phyloP scores from a whole-genome alignment of 2,113 vertebrate species.

The Salvator merianae region DNA sequence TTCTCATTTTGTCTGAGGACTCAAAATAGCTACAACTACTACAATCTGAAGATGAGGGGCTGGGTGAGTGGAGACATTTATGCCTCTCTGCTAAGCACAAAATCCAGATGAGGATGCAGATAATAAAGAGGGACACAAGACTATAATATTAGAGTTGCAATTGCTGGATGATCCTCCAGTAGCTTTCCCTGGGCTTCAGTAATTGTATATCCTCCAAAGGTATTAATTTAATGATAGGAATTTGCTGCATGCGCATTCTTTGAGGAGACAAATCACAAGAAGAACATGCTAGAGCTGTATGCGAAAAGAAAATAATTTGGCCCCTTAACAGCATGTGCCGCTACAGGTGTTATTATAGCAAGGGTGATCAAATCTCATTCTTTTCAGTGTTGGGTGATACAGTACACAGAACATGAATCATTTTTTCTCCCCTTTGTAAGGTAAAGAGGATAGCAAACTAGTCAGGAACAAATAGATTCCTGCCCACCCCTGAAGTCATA shows the following conservation, averaged over 20 bases:
- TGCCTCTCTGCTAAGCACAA: too few relatives aligned
- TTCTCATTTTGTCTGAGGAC: background rate
- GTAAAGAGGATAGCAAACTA: conserved; percentile 28
- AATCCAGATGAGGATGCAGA: background rate
- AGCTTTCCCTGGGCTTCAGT: conserved; percentile 38
- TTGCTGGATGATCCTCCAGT: conserved; percentile 23
- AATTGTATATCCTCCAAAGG: conserved; percentile 38
- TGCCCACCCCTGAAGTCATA: conserved; percentile 27
- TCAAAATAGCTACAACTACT: too few relatives aligned
- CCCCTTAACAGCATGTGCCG: background rate
- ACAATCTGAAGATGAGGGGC: too few relatives aligned
- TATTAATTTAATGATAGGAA: conserved; percentile 36
- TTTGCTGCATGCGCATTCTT: conserved; percentile 31
- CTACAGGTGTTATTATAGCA: background rate
- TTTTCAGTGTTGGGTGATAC: conserved; percentile 17
- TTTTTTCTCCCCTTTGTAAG: background rate
- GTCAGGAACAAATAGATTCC: conserved; percentile 35
- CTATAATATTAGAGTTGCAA: background rate
- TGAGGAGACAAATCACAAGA: background rate
- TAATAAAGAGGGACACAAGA: background rate
- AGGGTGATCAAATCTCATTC: conserved; percentile 6
- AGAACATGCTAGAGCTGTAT: background rate
- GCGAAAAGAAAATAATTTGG: background rate
- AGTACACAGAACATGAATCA: conserved; percentile 11
- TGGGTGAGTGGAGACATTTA: too few relatives aligned